These are phyloP conservation scores for Diplosoma virens DNA, from an alignment of 23 tunicate species.

Conservation along the genomic window DNA sequence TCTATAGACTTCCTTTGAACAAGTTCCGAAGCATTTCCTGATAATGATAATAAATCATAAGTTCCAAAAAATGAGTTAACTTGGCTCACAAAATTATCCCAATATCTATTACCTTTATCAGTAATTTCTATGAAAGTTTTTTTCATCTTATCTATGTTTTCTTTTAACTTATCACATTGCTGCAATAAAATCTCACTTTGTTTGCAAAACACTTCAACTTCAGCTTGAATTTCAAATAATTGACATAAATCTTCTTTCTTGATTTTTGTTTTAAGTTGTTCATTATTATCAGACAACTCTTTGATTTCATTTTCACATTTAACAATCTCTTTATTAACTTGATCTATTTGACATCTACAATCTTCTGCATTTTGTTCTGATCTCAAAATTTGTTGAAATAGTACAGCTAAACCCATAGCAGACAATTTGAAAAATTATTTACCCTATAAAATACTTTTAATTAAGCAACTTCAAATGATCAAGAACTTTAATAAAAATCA, in stretches of 20 bases:
- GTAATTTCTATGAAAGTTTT: neutral
- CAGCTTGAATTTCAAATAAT: slow-evolving; percentile 1
- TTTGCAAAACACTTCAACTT: neutral
- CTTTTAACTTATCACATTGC: neutral
- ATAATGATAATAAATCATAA: neutral
- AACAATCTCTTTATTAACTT: neutral
- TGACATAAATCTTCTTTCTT: neutral
- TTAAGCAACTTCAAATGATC: no score
- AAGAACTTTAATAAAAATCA: no score
- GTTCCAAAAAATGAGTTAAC: neutral
- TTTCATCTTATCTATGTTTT: neutral
- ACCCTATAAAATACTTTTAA: no score
- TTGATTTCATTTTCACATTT: neutral
- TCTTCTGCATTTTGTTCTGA: slow-evolving; percentile 30
- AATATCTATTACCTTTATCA: neutral
- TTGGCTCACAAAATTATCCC: neutral
- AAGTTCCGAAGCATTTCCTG: neutral
- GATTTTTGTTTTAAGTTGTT: neutral
- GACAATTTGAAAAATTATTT: no score
- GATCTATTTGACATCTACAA: neutral
- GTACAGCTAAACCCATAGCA: slow-evolving; percentile 15
- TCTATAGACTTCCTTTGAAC: neutral
- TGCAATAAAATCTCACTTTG: neutral
- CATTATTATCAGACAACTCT: neutral
- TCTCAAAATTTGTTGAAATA: slow-evolving; percentile 11